A percentile compares a stretch with the other conserved stretches of the same genome.
Conservation (phyloP, 1,140 invertebrate genomes). For the Brachionus rotundiformis region DNA sequence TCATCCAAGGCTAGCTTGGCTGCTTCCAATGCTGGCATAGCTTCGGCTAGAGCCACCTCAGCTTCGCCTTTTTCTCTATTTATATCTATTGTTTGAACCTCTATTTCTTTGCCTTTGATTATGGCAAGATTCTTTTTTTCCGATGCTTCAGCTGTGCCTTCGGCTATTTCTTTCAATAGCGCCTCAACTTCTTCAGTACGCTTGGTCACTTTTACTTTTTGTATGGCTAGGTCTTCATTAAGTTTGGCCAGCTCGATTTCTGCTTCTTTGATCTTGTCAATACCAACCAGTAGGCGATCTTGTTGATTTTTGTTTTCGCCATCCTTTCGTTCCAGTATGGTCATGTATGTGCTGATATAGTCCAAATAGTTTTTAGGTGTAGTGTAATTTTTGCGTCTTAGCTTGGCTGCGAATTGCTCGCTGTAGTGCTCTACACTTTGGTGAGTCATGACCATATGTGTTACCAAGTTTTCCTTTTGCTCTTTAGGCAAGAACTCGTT, state of each 20-base stretch:
- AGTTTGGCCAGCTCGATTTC: conserved; percentile 73
- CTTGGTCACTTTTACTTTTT: conserved; percentile 74
- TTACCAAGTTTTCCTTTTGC: conserved; percentile 72
- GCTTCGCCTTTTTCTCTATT: conserved; percentile 78
- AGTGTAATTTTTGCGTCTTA: conserved; percentile 78
- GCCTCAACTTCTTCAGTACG: conserved; percentile 75
- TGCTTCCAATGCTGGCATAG: conserved; percentile 77
- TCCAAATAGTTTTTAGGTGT: conserved; percentile 87
- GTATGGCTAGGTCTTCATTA: conserved; percentile 74
- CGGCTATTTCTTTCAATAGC: conserved; percentile 71
- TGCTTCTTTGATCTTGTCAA: conserved; percentile 78
- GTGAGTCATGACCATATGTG: conserved; percentile 81
- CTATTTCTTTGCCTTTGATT: conserved; percentile 64
- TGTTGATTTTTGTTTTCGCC: conserved; percentile 71
- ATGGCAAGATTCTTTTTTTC: conserved; percentile 69
- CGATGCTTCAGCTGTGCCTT: conserved; percentile 69
- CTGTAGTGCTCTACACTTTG: conserved; percentile 73
- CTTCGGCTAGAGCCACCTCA: conserved; percentile 74
- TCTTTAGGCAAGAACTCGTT: conserved; percentile 69
- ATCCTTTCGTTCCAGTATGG: conserved; percentile 73
- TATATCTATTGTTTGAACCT: conserved; percentile 76
- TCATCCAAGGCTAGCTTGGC: conserved; percentile 76
- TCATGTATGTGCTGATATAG: conserved; percentile 76
- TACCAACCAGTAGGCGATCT: conserved; percentile 71
- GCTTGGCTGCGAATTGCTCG: conserved; percentile 71